These are phyloP conservation scores for Torymus tubicola DNA, from an alignment of 2,888 invertebrate genomes.

Conservation along the genomic window DNA sequence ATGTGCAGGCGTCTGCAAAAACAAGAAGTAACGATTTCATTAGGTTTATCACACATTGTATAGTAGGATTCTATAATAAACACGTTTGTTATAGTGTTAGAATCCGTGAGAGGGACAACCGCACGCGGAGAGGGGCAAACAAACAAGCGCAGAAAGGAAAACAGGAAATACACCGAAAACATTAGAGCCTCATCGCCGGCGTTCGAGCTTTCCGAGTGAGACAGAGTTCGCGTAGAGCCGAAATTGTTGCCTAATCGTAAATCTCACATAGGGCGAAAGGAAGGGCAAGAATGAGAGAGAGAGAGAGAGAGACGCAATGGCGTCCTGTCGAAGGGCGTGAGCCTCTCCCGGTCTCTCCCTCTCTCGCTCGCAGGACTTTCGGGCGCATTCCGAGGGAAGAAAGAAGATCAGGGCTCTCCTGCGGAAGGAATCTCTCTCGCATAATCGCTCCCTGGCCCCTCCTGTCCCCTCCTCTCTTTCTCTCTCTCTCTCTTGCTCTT, in stretches of 20 bases:
- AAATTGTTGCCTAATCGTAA: slow-evolving; percentile 56
- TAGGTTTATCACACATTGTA: background rate
- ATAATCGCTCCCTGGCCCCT: slow-evolving; percentile 26
- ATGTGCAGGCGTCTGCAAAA: slow-evolving; percentile 52
- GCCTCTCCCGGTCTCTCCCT: slow-evolving; percentile 29
- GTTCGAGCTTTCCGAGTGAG: slow-evolving; percentile 26
- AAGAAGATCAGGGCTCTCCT: slow-evolving; percentile 56
- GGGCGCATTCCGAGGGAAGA: slow-evolving; percentile 58
- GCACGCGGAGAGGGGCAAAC: background rate
- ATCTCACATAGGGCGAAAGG: slow-evolving; percentile 53
- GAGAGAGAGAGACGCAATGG: slow-evolving; percentile 44
- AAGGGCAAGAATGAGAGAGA: slow-evolving; percentile 50
- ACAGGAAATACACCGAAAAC: slow-evolving; percentile 30
- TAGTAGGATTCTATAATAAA: too few relatives aligned
- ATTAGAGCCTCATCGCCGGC: slow-evolving; percentile 19
- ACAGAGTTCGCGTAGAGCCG: slow-evolving; percentile 10
- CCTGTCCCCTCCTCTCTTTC: slow-evolving; percentile 24
- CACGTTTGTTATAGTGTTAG: background rate
- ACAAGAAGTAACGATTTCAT: slow-evolving; percentile 37
- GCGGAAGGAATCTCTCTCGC: slow-evolving; percentile 61
- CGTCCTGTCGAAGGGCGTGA: slow-evolving; percentile 57
- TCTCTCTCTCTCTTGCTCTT: background rate
- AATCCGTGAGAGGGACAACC: background rate
- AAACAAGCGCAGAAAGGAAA: slow-evolving; percentile 13
- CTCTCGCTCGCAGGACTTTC: slow-evolving; percentile 51